A percentile compares a stretch with the other conserved stretches of the same genome.
phyloP scores from a whole-genome alignment of 2,888 invertebrate genomes.

The Geophilus truncorum region DNA sequence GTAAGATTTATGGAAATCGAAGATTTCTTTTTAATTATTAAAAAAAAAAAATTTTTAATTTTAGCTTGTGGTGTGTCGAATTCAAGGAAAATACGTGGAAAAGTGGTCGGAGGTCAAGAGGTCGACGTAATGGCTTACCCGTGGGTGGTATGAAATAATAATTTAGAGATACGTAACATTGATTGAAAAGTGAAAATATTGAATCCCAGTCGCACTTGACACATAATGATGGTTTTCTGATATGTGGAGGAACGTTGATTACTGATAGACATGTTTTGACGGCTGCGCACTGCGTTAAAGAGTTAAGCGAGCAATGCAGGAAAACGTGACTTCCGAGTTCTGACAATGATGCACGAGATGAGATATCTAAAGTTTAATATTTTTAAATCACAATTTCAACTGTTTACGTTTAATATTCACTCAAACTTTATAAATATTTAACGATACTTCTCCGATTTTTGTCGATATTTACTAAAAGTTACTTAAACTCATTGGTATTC shows the following conservation, averaged over 20 bases:
- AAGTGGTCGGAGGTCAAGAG: conserved; percentile 26
- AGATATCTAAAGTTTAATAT: too few relatives aligned
- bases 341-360: too few relatives aligned
- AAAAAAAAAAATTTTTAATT: not conserved
- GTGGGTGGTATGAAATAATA: conserved; percentile 14
- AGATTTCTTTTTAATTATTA: not conserved
- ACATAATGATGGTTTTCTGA: not conserved
- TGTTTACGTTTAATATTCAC: too few relatives aligned
- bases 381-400: too few relatives aligned
- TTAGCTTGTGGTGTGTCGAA: conserved; percentile 30
- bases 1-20: too few relatives aligned
- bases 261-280: conserved; percentile 29
- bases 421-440: too few relatives aligned
- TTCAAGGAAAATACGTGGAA: not conserved
- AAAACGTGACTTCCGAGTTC: too few relatives aligned
- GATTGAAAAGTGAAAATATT: too few relatives aligned
- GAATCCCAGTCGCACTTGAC: conserved; percentile 5
- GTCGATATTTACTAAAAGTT: too few relatives aligned
- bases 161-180: too few relatives aligned
- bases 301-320: not conserved
- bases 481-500: too few relatives aligned
- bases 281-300: conserved; percentile 25
- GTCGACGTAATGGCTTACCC: conserved; percentile 16
- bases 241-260: conserved; percentile 29
- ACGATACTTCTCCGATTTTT: too few relatives aligned